Conservation (phyloP, 2,888 invertebrate genomes). For the Helobdella robusta region DNA sequence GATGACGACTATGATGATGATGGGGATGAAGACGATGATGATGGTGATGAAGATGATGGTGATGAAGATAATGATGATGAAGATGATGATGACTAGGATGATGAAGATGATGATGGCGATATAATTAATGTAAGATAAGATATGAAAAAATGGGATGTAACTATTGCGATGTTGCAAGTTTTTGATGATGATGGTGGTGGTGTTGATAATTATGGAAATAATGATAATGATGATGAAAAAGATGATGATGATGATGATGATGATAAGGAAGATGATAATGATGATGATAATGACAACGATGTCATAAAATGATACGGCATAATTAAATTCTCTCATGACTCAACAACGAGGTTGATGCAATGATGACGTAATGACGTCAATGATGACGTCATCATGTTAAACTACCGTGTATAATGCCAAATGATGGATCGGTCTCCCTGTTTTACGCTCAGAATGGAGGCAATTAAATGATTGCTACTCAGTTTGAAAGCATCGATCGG, state of each 20-base stretch:
- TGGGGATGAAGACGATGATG: background rate
- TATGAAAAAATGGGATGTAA: background rate
- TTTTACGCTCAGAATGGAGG: too few relatives aligned
- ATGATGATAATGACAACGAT: background rate
- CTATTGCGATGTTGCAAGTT: too few relatives aligned
- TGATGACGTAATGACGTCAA: too few relatives aligned
- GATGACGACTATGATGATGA: background rate
- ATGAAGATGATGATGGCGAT: background rate
- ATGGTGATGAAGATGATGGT: background rate
- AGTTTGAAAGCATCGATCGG: too few relatives aligned
- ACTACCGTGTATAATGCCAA: too few relatives aligned
- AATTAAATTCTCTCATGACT: background rate
- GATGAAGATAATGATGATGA: background rate
- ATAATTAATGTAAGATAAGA: background rate
- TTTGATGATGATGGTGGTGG: background rate
- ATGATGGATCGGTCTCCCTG: too few relatives aligned
- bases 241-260: background rate
- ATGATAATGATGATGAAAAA: background rate
- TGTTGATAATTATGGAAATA: background rate
- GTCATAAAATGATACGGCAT: background rate
- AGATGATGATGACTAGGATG: background rate
- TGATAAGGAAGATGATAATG: constrained; percentile 1
- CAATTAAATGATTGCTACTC: too few relatives aligned
- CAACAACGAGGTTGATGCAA: too few relatives aligned
- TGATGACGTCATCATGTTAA: too few relatives aligned